A percentile compares a stretch with the other conserved stretches of the same genome.
phyloP scores from a whole-genome alignment of 2,113 vertebrate species.

The Rhea pennata region DNA sequence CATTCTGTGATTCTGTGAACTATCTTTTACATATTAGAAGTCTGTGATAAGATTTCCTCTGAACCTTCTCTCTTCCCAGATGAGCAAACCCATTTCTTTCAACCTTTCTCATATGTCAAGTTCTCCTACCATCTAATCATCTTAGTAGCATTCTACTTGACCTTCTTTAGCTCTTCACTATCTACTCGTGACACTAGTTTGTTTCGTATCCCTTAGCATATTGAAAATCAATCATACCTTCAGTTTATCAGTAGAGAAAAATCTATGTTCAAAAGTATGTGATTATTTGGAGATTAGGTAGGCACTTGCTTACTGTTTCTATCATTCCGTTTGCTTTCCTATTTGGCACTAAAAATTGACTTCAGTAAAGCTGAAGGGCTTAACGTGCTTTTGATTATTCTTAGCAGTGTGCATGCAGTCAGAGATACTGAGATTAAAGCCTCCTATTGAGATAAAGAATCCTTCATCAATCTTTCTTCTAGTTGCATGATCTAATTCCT shows the following conservation, averaged over 20 bases:
- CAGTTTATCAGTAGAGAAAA: not conserved
- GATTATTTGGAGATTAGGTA: not conserved
- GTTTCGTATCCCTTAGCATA: not conserved
- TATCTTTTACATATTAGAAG: not conserved
- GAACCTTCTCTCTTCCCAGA: not conserved
- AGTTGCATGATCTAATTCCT: not conserved
- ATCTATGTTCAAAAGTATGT: accelerated
- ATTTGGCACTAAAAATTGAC: not conserved
- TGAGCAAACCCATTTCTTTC: not conserved
- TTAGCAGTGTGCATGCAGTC: not conserved
- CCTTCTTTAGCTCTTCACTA: not conserved
- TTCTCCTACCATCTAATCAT: not conserved
- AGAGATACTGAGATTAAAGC: not conserved
- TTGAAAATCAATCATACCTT: not conserved
- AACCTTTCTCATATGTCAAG: not conserved
- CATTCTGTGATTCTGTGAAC: no score
- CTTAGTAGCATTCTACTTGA: not conserved
- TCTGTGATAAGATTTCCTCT: not conserved
- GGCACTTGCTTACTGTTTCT: not conserved
- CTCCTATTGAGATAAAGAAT: not conserved
- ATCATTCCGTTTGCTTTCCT: not conserved
- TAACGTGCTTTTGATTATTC: not conserved
- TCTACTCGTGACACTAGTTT: not conserved
- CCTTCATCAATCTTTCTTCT: not conserved
- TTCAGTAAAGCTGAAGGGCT: not conserved